Evolutionary conservation across 2,888 invertebrate species (phyloP), one percentile per base, ranked within the genome.

Genomic region (Clunio marinus): DNA sequence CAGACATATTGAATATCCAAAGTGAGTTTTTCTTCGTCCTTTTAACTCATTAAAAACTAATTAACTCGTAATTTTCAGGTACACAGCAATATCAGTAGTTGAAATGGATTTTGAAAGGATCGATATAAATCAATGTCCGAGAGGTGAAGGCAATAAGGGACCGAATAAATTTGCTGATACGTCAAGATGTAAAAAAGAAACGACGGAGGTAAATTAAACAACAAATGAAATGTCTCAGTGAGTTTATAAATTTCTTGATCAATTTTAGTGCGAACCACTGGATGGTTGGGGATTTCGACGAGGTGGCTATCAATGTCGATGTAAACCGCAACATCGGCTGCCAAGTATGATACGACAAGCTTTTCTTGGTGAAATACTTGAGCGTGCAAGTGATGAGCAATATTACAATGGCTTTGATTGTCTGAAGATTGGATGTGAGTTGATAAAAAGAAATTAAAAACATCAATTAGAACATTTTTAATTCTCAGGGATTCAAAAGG

Each of bases 41-140:
- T n/a, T n/a, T n/a, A n/a, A n/a, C n/a, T n/a, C n/a, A 20, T 25
- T 10, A 57, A 57, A 20, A 24, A 22, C 7, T 24, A 66, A 22
- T 8, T n/a, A 41, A 1, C 4, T 17, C 45, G 25, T 55, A 55
- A 59, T 69, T 73, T 76, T 25, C 72, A 91, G 93, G 72, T 95
- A 94, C 76, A 94, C 96, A 1, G 97, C 93, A 41, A 89, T 89
- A 17, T 86, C 93, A 0, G 95, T 96, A 0, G 83, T 96, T 78
- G 96, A 97, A 83, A 89, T 96, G 86, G 97, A 98, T 76, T 95
- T 93, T 78, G 95, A 97, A 72, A 83, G 96, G 74, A 90, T 98
- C 77, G 97, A 98, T 75, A 94, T 98, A 78, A 98, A 98, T 81
- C 97, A 96, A 75, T 98, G 97, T 83, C 96, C 96, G 0, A 81